These are phyloP conservation scores for Drosophila infuscata DNA, from an alignment of 2,888 invertebrate genomes.

Conservation along the genomic window DNA sequence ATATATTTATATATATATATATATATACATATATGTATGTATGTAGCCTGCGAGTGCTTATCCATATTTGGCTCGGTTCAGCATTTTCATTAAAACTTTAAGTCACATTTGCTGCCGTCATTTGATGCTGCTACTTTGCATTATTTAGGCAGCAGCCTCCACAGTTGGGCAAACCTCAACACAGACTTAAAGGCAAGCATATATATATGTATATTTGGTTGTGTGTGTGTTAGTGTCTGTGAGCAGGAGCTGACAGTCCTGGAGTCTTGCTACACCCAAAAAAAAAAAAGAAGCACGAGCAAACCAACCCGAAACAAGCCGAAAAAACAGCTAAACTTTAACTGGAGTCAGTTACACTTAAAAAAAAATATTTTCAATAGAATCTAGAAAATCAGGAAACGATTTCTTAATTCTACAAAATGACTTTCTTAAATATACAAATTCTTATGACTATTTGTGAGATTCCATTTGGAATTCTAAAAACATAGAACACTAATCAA, in stretches of 20 bases:
- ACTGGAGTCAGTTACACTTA: slow-evolving; percentile 16
- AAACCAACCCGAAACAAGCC: slow-evolving; percentile 37
- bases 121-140: slow-evolving; percentile 70
- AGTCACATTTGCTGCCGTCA: slow-evolving; percentile 72
- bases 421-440: no score
- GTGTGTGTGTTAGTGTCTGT: slow-evolving; percentile 8
- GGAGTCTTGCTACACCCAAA: slow-evolving; percentile 34
- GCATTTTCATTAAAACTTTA: slow-evolving; percentile 78
- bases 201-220: slow-evolving; percentile 5
- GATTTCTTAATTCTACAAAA: background rate
- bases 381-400: background rate
- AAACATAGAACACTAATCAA: no score
- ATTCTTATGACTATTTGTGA: no score
- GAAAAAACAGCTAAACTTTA: slow-evolving; percentile 22
- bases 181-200: slow-evolving; percentile 12
- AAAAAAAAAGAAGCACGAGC: slow-evolving; percentile 37
- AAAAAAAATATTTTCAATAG: background rate
- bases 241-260: slow-evolving; percentile 18
- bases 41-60: slow-evolving; percentile 10
- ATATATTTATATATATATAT: background rate
- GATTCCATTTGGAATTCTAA: no score
- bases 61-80: slow-evolving; percentile 39
- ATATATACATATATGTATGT: background rate
- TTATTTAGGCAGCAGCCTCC: slow-evolving; percentile 69
- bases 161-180: slow-evolving; percentile 41